A percentile compares a stretch with the other conserved stretches of the same genome.
These are phyloP conservation scores for Drosophila neocordata DNA, from an alignment of 1,140 invertebrate species.

Conservation along the genomic window DNA sequence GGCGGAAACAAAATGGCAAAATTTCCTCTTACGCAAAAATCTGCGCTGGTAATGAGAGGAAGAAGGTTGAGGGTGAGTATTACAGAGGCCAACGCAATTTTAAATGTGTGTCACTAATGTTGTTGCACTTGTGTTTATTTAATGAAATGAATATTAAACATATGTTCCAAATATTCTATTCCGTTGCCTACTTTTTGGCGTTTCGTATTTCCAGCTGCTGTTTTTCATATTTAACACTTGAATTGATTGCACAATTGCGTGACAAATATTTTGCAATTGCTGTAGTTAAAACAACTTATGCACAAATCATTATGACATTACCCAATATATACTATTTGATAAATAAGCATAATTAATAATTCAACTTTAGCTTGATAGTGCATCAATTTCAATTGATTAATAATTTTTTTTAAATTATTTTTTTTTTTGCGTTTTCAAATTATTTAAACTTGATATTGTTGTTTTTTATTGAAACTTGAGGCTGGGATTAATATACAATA, in stretches of 20 bases:
- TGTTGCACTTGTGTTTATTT: conserved; percentile 66
- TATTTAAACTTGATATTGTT: too few species aligned
- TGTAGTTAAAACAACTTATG: neutral
- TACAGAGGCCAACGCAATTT: conserved; percentile 48
- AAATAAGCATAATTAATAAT: too few species aligned
- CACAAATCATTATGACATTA: neutral
- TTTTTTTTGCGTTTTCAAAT: too few species aligned
- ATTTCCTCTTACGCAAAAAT: conserved; percentile 20
- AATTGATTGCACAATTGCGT: neutral
- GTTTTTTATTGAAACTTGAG: too few species aligned
- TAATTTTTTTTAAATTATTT: too few species aligned
- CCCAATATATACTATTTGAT: too few species aligned
- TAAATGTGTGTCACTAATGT: conserved; percentile 48
- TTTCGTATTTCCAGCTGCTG: neutral
- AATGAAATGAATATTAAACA: conserved; percentile 73
- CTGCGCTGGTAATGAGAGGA: neutral
- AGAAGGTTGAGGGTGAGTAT: neutral
- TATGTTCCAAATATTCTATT: conserved; percentile 45
- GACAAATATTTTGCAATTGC: neutral
- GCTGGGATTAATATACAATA: too few species aligned
- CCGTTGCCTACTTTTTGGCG: conserved; percentile 1
- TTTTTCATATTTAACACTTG: neutral
- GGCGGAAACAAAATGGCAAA: conserved; percentile 50
- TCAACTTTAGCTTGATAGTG: too few species aligned
- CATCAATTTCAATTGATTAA: too few species aligned